Evolutionary conservation across 1,140 invertebrate genomes (phyloP).

Genomic region (Brachystomella parvula): DNA sequence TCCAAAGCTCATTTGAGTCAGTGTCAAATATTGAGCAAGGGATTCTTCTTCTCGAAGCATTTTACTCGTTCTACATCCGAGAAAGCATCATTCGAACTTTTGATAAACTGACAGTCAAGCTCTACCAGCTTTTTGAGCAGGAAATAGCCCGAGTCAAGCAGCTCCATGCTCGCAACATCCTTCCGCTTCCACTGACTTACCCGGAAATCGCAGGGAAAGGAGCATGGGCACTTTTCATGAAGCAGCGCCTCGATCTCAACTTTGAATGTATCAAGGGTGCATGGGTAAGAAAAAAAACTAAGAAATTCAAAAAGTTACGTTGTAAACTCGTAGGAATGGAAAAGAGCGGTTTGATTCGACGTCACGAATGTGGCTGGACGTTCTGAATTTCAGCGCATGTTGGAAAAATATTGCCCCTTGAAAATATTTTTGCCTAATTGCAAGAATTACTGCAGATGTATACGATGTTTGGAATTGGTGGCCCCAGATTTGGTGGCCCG

Average conservation of each 20-base stretch:
- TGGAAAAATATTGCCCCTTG: too few species aligned
- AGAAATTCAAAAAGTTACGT: too few species aligned
- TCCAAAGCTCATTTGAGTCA: conserved; percentile 56
- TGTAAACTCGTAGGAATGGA: too few species aligned
- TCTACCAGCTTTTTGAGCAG: conserved; percentile 67
- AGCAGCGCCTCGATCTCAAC: conserved; percentile 52
- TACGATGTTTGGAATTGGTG: too few species aligned
- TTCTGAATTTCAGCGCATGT: too few species aligned
- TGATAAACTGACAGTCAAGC: conserved; percentile 51
- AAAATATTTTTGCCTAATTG: too few species aligned
- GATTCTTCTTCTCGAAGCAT: conserved; percentile 57
- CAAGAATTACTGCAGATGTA: too few species aligned
- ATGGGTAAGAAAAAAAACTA: conserved; percentile 38
- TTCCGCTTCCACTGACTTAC: conserved; percentile 54
- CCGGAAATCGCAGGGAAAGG: conserved; percentile 64
- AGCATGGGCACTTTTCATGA: conserved; percentile 54
- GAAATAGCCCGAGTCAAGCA: conserved; percentile 66
- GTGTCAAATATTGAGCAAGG: conserved; percentile 64
- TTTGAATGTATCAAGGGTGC: conserved; percentile 59
- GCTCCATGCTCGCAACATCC: conserved; percentile 55
- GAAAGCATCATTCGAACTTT: conserved; percentile 49
- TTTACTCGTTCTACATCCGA: conserved; percentile 60
- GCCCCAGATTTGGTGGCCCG: too few species aligned
- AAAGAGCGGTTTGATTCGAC: too few species aligned
- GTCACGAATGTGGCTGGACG: too few species aligned